Conservation (phyloP, 2,797 vertebrate species). For the Pelochelys cantorii region DNA sequence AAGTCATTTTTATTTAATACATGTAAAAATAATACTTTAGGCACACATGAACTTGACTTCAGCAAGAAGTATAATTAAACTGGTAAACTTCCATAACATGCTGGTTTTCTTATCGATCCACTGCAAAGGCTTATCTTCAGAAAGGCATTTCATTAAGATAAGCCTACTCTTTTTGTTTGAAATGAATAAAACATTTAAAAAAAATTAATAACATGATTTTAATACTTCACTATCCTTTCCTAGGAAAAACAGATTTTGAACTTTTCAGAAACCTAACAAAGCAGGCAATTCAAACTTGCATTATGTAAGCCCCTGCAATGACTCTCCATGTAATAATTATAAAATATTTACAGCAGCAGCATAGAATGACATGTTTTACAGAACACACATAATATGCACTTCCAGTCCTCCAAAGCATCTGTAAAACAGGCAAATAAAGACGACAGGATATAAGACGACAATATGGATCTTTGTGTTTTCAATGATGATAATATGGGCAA, state of each 20-base stretch:
- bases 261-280: background rate
- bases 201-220: background rate
- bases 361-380: background rate
- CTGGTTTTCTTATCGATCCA: background rate
- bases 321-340: background rate
- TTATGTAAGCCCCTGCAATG: background rate
- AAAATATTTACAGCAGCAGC: background rate
- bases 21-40: background rate
- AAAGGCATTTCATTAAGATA: slow-evolving; percentile 13
- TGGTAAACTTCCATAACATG: background rate
- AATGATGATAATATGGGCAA: background rate
- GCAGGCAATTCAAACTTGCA: background rate
- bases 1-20: background rate
- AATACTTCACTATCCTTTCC: background rate
- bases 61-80: background rate
- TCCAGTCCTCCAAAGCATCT: background rate
- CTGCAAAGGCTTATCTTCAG: background rate
- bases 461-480: background rate
- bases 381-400: background rate
- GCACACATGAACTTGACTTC: background rate
- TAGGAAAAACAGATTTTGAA: background rate
- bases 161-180: background rate
- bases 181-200: slow-evolving; percentile 4
- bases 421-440: background rate
- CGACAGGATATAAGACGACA: background rate